Conservation (phyloP, 2,797 vertebrate species). For the Caiman crocodilus region DNA sequence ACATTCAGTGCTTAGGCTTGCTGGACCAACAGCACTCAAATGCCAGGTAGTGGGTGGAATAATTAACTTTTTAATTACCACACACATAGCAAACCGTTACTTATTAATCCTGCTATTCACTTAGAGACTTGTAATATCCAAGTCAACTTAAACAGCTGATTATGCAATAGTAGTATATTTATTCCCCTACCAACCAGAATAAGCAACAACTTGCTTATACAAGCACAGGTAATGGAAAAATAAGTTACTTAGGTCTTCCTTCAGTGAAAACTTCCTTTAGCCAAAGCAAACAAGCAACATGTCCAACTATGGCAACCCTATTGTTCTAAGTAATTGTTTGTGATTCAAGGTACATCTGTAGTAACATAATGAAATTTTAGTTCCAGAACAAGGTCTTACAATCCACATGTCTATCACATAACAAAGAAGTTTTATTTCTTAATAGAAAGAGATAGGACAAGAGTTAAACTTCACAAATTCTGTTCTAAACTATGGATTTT, state of each 20-base stretch:
- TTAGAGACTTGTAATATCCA: background rate
- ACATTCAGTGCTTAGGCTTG: background rate
- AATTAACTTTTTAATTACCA: background rate
- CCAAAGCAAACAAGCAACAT: background rate
- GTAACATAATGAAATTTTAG: background rate
- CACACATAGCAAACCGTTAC: background rate
- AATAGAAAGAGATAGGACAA: background rate
- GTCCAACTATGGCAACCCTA: background rate
- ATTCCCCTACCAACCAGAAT: background rate
- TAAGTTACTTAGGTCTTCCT: background rate
- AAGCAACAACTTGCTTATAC: too few relatives aligned
- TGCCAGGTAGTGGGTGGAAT: background rate
- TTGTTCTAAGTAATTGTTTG: background rate
- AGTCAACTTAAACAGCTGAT: background rate
- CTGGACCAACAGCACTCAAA: conserved; percentile 7
- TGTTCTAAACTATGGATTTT: background rate
- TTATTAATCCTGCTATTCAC: background rate
- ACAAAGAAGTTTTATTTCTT: background rate
- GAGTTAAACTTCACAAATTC: background rate
- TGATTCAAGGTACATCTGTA: background rate
- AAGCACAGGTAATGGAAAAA: background rate
- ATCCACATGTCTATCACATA: background rate
- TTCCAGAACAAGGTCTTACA: background rate
- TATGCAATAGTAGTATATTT: accelerated
- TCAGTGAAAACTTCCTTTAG: background rate